Evolutionary conservation across 2,113 vertebrate species (phyloP).

Genomic region (Sisor rabdophorus): DNA sequence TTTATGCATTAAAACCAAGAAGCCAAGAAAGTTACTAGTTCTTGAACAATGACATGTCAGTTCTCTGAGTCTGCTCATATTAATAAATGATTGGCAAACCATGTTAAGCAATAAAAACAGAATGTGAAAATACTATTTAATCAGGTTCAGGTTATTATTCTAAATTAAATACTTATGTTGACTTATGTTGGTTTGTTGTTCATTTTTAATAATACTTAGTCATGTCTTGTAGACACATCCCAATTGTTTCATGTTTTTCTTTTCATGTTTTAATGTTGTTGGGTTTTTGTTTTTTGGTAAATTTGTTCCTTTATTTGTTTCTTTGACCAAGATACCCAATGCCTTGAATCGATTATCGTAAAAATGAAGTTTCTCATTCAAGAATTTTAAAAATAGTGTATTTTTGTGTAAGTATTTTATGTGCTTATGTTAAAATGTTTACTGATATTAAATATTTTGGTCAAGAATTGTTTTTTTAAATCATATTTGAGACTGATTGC

Average conservation of each 20-base stretch:
- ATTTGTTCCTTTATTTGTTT: background rate
- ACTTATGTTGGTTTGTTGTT: background rate
- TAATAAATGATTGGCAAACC: background rate
- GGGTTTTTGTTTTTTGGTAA: background rate
- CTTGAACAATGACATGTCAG: background rate
- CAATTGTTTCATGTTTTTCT: background rate
- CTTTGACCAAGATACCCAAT: constrained; percentile 4
- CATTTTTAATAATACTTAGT: background rate
- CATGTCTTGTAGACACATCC: background rate
- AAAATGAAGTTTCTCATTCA: constrained; percentile 7
- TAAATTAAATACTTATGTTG: background rate
- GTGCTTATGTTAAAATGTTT: constrained; percentile 11
- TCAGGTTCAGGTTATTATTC: background rate
- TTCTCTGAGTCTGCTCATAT: background rate
- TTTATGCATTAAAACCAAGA: background rate
- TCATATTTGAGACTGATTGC: too few species aligned
- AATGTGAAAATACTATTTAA: background rate
- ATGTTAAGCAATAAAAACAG: background rate
- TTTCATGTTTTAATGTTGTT: background rate
- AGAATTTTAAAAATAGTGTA: constrained; percentile 10
- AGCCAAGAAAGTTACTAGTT: too few species aligned
- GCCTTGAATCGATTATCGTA: background rate
- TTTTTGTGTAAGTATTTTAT: constrained; percentile 11
- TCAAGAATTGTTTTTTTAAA: background rate
- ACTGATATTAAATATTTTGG: constrained; percentile 27